These are phyloP conservation scores for Ditula angustiorana DNA, from an alignment of 2,888 invertebrate species.

Conservation along the genomic window DNA sequence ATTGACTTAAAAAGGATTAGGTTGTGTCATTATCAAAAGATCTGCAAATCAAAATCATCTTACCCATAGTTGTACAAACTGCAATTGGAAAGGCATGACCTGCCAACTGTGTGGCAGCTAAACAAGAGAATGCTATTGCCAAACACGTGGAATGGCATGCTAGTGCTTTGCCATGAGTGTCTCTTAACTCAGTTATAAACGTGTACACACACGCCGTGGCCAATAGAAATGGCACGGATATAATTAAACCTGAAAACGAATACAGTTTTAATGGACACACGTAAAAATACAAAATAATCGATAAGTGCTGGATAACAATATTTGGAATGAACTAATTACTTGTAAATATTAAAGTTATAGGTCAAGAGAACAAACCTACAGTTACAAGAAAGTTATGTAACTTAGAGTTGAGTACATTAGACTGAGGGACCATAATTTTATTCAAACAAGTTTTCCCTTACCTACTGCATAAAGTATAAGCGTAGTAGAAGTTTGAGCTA, in stretches of 20 bases:
- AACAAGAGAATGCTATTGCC: slow-evolving; percentile 81
- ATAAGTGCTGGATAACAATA: not conserved
- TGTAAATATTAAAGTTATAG: not conserved
- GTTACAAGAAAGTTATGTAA: not conserved
- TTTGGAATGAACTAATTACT: not conserved
- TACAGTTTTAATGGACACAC: not conserved
- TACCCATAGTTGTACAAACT: slow-evolving; percentile 81
- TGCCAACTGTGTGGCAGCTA: slow-evolving; percentile 83
- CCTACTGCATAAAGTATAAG: slow-evolving; percentile 75
- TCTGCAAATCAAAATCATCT: slow-evolving; percentile 41
- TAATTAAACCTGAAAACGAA: slow-evolving; percentile 72
- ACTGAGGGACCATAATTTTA: not conserved
- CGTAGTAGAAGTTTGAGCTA: slow-evolving; percentile 67
- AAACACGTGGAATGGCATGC: slow-evolving; percentile 84
- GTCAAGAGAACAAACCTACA: not conserved
- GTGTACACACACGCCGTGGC: slow-evolving; percentile 79
- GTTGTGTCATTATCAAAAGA: not conserved
- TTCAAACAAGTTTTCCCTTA: slow-evolving; percentile 47
- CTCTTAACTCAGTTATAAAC: slow-evolving; percentile 81
- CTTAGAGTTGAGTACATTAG: not conserved
- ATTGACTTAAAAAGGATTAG: not conserved
- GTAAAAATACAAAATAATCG: not conserved
- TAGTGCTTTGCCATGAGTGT: slow-evolving; percentile 84
- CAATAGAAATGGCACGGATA: slow-evolving; percentile 82
- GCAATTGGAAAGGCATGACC: slow-evolving; percentile 76